These are phyloP conservation scores for Cancer borealis DNA, from an alignment of 2,888 invertebrate species.

Conservation along the genomic window DNA sequence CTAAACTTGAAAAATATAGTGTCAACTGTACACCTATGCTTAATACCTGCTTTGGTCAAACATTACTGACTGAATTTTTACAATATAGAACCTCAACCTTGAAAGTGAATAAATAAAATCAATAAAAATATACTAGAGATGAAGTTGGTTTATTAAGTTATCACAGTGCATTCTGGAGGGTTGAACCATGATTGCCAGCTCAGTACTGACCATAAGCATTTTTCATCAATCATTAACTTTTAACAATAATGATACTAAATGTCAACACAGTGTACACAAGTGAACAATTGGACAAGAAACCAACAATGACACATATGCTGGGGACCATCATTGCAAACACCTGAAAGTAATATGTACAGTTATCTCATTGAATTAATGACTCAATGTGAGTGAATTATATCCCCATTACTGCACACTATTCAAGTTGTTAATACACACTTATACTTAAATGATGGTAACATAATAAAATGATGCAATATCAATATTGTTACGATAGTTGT, in stretches of 20 bases:
- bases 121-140: constrained; percentile 51
- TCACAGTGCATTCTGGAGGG: constrained; percentile 63
- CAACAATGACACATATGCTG: neutral
- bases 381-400: constrained; percentile 66
- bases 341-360: constrained; percentile 48
- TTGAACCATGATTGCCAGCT: constrained; percentile 37
- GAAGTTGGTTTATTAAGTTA: constrained; percentile 42
- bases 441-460: constrained; percentile 41
- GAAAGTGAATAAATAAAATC: neutral
- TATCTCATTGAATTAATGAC: constrained; percentile 38
- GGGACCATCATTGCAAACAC: constrained; percentile 14
- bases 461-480: constrained; percentile 7
- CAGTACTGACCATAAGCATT: constrained; percentile 32
- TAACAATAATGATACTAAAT: constrained; percentile 41
- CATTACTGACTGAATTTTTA: constrained; percentile 25
- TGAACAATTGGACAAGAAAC: neutral
- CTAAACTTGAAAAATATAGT: constrained; percentile 57
- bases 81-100: constrained; percentile 8
- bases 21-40: constrained; percentile 47
- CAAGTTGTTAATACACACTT: neutral
- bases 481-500: constrained; percentile 44
- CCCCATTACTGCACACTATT: constrained; percentile 12
- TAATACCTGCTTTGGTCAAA: constrained; percentile 59
- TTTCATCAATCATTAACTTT: neutral
- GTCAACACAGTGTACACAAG: neutral